Evolutionary conservation across 2,888 invertebrate genomes (phyloP).

Genomic region (Ganaspis brasiliensis): DNA sequence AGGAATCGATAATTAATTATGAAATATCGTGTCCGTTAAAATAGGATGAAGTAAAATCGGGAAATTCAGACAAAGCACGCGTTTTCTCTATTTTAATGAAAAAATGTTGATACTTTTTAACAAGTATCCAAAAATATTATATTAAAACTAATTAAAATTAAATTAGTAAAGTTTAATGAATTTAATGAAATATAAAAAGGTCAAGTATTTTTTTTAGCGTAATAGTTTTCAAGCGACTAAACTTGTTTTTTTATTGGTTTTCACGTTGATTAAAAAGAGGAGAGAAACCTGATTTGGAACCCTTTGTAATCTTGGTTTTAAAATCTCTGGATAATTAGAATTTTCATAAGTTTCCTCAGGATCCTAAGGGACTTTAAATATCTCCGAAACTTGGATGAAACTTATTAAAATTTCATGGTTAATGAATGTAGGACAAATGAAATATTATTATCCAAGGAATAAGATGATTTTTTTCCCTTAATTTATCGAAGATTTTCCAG

Average conservation of each 20-base stretch:
- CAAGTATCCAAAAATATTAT: too few species aligned
- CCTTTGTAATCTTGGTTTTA: neutral
- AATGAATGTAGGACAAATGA: too few species aligned
- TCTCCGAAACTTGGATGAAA: neutral
- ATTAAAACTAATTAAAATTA: too few species aligned
- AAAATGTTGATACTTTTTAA: neutral
- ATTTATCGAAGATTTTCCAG: too few species aligned
- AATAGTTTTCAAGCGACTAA: neutral
- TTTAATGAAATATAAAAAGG: too few species aligned
- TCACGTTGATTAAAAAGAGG: neutral
- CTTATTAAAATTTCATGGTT: neutral
- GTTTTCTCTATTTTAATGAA: neutral
- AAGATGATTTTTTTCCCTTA: too few species aligned
- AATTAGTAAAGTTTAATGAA: too few species aligned
- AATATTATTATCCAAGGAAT: too few species aligned
- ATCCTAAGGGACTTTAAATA: neutral
- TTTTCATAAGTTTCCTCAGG: neutral
- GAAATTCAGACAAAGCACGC: neutral
- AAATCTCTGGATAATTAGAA: constrained; percentile 11
- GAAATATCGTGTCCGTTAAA: neutral
- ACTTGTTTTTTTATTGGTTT: neutral
- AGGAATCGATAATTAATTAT: constrained; percentile 8
- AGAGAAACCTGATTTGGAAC: neutral
- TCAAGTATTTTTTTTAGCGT: too few species aligned
- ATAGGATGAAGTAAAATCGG: neutral